Conservation (phyloP, 2,113 vertebrate species). For the Pyrgilauda ruficollis region DNA sequence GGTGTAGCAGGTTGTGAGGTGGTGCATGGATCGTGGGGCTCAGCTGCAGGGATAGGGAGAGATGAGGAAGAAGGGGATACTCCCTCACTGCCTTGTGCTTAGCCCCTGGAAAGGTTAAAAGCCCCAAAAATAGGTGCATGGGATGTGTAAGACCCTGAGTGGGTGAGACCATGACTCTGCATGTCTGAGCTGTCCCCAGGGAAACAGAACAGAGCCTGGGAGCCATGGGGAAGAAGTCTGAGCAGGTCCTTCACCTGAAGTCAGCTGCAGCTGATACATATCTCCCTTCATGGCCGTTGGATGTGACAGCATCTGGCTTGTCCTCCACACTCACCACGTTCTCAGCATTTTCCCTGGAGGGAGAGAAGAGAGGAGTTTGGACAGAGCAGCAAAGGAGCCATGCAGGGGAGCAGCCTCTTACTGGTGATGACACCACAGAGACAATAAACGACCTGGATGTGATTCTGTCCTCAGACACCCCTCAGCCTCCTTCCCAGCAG, state of each 20-base stretch:
- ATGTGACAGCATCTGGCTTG: conserved; percentile 17
- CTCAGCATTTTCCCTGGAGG: conserved; percentile 24
- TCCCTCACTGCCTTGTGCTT: not conserved
- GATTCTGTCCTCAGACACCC: not conserved
- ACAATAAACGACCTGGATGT: not conserved
- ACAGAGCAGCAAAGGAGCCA: rapidly evolving
- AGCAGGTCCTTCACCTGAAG: conserved; percentile 66
- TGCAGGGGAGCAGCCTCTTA: not conserved
- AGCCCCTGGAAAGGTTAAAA: not conserved
- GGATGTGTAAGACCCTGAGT: rapidly evolving
- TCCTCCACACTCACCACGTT: not conserved
- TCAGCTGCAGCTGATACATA: not conserved
- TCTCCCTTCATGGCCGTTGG: conserved; percentile 55
- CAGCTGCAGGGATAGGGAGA: not conserved
- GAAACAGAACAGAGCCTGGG: not conserved
- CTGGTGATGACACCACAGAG: not conserved
- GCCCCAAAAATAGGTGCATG: not conserved
- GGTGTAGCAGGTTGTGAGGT: not conserved
- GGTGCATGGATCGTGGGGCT: not conserved
- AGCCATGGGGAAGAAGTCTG: not conserved
- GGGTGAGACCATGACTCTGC: not conserved
- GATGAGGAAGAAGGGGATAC: not conserved
- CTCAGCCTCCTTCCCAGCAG: not conserved
- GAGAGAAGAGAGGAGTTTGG: not conserved
- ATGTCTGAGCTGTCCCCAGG: not conserved